Conservation (phyloP, 2,888 invertebrate genomes). For the Euphydryas editha region DNA sequence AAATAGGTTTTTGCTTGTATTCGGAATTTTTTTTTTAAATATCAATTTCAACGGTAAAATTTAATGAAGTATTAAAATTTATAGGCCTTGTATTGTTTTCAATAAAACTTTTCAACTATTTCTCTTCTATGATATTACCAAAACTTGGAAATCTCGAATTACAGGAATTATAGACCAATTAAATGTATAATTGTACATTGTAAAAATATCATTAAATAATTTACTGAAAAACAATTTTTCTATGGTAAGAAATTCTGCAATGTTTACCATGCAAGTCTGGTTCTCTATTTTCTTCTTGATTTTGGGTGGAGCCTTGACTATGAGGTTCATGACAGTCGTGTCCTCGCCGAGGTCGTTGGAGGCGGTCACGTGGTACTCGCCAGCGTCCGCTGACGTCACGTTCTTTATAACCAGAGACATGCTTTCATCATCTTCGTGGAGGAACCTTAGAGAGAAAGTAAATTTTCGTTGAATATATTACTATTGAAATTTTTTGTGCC, state of each 20-base stretch:
- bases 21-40: slow-evolving; percentile 1
- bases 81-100: no score
- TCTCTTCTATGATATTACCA: no score
- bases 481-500: no score
- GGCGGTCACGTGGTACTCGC: slow-evolving; percentile 91
- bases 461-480: no score
- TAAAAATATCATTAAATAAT: background rate
- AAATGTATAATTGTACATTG: background rate
- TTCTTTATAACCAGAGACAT: slow-evolving; percentile 95
- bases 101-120: no score
- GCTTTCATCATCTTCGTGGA: slow-evolving; percentile 95
- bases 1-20: background rate
- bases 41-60: background rate
- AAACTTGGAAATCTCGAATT: no score
- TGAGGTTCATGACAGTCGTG: slow-evolving; percentile 87
- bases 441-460: slow-evolving; percentile 78
- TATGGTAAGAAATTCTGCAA: no score
- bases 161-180: no score
- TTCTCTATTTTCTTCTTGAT: slow-evolving; percentile 92
- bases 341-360: slow-evolving; percentile 93
- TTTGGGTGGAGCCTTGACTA: slow-evolving; percentile 93
- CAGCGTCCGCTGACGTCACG: slow-evolving; percentile 91
- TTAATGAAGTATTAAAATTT: no score
- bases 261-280: slow-evolving; percentile 85
- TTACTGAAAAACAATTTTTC: no score